Percentiles rank a stretch among this genome's conserved stretches.
Evolutionary conservation across 2,113 vertebrate species (phyloP).

Genomic region (Sinocyclocheilus anophthalmus): DNA sequence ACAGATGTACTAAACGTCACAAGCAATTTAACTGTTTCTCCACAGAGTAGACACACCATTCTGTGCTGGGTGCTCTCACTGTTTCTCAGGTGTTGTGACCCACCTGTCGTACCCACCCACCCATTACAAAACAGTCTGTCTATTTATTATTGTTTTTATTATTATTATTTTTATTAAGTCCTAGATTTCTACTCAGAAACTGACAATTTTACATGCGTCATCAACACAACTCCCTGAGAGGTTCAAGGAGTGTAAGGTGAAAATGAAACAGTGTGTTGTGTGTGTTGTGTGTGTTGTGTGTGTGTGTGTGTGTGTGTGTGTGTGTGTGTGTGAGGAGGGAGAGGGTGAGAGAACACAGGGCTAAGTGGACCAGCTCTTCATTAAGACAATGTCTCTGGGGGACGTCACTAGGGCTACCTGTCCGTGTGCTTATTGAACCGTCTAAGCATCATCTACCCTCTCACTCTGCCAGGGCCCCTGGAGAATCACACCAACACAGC

Average conservation of each 20-base stretch:
- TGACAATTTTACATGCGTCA: constrained; percentile 7
- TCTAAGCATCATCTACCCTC: constrained; percentile 83
- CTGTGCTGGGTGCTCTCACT: background rate
- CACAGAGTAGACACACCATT: too few relatives aligned
- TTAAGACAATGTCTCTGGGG: constrained; percentile 88
- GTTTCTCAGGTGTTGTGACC: background rate
- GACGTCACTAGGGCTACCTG: constrained; percentile 91
- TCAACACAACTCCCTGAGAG: constrained; percentile 2
- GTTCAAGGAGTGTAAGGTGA: constrained; percentile 17
- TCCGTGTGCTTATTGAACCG: constrained; percentile 91
- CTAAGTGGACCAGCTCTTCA: constrained; percentile 95
- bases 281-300: too few relatives aligned
- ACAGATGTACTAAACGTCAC: background rate
- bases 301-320: constrained; percentile 47
- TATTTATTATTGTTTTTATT: background rate
- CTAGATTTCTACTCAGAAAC: background rate
- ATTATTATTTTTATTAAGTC: background rate
- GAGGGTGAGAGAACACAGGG: constrained; percentile 88
- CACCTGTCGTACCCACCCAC: background rate
- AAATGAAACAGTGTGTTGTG: constrained; percentile 42
- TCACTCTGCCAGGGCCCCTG: constrained; percentile 76
- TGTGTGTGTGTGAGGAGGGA: constrained; percentile 71
- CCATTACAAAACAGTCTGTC: background rate
- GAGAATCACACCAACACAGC: constrained; percentile 82
- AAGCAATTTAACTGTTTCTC: background rate